phyloP scores from a whole-genome alignment of 2,888 invertebrate genomes.

The Eupithecia insigniata region DNA sequence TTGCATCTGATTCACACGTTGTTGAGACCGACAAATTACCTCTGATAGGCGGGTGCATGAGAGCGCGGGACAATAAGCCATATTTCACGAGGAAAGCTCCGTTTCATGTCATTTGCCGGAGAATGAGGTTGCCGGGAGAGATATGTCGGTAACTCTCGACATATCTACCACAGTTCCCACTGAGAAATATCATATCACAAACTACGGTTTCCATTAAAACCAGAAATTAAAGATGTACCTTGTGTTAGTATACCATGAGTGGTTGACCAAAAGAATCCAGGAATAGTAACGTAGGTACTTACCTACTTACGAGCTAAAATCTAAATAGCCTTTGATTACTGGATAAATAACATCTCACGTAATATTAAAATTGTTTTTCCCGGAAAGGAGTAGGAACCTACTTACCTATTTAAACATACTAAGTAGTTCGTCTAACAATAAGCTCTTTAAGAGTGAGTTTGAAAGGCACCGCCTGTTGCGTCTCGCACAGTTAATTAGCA shows the following conservation, averaged over 20 bases:
- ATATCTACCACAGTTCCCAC: background rate
- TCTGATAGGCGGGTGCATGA: conserved; percentile 17
- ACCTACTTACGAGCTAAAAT: no score
- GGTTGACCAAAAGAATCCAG: no score
- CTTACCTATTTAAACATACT: background rate
- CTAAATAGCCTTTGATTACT: background rate
- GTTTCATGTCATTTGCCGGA: background rate
- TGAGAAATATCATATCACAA: background rate
- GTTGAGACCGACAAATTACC: conserved; percentile 18
- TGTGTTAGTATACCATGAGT: no score
- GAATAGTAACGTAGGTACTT: no score
- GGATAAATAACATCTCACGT: background rate
- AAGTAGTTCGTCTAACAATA: background rate
- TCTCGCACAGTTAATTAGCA: conserved; percentile 20
- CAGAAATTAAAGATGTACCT: no score
- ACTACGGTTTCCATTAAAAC: background rate
- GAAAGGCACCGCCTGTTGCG: conserved; percentile 22
- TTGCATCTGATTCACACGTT: conserved; percentile 18
- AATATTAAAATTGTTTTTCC: background rate
- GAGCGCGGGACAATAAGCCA: conserved; percentile 28
- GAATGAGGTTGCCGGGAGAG: background rate
- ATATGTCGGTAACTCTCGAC: background rate
- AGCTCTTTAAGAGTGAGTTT: background rate
- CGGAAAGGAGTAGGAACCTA: background rate
- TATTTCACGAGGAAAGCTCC: conserved; percentile 31